Percentiles rank a stretch among this genome's conserved stretches.
Conservation (phyloP, 2,797 vertebrate species). For the Gallinago solitaria region DNA sequence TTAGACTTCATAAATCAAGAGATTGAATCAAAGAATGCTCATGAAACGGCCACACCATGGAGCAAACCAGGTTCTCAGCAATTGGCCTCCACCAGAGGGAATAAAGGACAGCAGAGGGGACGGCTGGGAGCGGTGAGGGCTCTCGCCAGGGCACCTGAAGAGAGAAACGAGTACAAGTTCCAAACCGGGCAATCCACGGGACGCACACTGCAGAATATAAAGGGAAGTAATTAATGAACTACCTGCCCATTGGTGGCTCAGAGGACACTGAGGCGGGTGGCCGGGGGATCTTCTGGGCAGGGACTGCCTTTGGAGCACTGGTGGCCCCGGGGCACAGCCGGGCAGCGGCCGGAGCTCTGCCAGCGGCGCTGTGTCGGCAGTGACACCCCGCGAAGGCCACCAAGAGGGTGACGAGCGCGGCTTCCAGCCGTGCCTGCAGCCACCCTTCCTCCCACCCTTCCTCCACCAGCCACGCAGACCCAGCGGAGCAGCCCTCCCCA, state of each 20-base stretch:
- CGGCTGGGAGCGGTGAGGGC: background rate
- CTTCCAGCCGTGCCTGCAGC: background rate
- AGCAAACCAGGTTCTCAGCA: background rate
- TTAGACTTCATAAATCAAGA: background rate
- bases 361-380: background rate
- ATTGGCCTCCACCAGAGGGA: background rate
- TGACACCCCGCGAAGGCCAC: rapidly evolving
- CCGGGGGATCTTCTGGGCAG: background rate
- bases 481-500: rapidly evolving
- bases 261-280: rapidly evolving
- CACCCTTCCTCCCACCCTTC: background rate
- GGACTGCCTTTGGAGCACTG: background rate
- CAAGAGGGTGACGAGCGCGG: rapidly evolving
- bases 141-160: rapidly evolving
- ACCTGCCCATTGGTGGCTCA: background rate
- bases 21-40: background rate
- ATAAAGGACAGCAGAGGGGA: background rate
- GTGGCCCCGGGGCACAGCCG: rapidly evolving
- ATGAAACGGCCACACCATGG: background rate
- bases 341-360: rapidly evolving
- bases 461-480: background rate
- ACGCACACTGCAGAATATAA: background rate
- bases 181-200: background rate
- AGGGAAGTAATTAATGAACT: background rate
- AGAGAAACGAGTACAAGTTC: background rate